Evolutionary conservation across 2,797 vertebrate genomes (phyloP).

Genomic region (Falco biarmicus): DNA sequence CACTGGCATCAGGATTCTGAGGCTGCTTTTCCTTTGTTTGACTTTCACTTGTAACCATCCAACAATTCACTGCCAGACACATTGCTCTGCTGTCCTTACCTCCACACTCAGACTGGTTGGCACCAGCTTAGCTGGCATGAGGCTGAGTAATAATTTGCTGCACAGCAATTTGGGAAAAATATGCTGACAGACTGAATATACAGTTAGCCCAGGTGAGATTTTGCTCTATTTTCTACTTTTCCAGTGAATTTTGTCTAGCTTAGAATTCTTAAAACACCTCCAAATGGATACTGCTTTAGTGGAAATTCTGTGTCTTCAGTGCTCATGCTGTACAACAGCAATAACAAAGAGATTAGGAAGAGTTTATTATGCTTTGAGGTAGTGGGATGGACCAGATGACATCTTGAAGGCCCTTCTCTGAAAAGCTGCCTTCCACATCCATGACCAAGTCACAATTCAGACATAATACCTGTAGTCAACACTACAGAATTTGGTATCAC

Average conservation of each 20-base stretch:
- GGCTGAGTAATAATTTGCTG: not conserved
- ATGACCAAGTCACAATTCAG: not conserved
- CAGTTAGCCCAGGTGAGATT: not conserved
- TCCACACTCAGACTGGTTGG: not conserved
- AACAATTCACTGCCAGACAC: not conserved
- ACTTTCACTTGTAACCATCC: not conserved
- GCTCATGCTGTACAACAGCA: not conserved
- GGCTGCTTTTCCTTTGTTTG: slow-evolving; percentile 4
- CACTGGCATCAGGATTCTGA: not conserved
- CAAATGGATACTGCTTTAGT: not conserved
- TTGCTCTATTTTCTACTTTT: not conserved
- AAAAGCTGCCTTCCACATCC: not conserved
- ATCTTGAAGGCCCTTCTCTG: not conserved
- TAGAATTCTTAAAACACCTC: not conserved
- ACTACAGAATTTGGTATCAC: not conserved
- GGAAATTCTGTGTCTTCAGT: not conserved
- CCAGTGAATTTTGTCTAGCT: not conserved
- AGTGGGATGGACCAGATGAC: not conserved
- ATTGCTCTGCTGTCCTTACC: not conserved
- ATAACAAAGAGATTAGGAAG: not conserved
- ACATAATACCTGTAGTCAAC: not conserved
- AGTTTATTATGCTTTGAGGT: not conserved
- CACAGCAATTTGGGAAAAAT: not conserved
- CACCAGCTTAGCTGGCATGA: not conserved
- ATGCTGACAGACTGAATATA: not conserved